Evolutionary conservation across 2,888 invertebrate species (phyloP), one percentile per base, ranked within the genome.

Genomic region (Pachliopta kotzebuea): DNA sequence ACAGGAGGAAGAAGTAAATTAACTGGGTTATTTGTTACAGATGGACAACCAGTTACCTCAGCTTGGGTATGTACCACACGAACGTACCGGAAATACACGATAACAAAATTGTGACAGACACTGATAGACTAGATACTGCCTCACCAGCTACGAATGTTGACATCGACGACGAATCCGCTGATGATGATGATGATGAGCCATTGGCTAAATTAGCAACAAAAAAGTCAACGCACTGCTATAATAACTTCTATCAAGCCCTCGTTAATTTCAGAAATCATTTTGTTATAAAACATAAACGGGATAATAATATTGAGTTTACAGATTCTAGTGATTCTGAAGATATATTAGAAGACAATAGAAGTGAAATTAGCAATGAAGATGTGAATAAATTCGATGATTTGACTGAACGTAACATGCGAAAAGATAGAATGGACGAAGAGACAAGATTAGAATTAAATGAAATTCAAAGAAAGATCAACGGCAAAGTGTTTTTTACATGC

Each of bases 401-500:
- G 54, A 78, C 85, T n/a, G 71, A 73, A n/a, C 70, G 72, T 65
- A 86, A 88, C 71, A 85, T 80, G 86, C 76, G 89, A 14, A 78
- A 79, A 54, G 83, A 83, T 68, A 72, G 79, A 20, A 78, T 85
- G 78, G 86, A 88, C 69, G 81, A 79, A 4, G 77, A 72, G 57
- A 85, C 86, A n/a, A 78, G 92, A 7, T 60, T 67, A 14, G 86
- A 85, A 66, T 71, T 88, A 9, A 73, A 69, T 31, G 76, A 76
- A 54, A 88, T 76, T 60, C 85, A 78, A 64, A 74, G 72, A 6
- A 92, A 90, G 57, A 76, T 88, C 0, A 88, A 93, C 72, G 94
- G 93, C 0, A 91, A 92, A 67, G 78, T 89, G 11, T 93, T 87
- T 72, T 94, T 93, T 75, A 87, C 89, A 56, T 94, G 94, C 73